Base-by-base conservation (phyloP, 1,140 invertebrate species). In the Probaryconus sp. region DNA sequence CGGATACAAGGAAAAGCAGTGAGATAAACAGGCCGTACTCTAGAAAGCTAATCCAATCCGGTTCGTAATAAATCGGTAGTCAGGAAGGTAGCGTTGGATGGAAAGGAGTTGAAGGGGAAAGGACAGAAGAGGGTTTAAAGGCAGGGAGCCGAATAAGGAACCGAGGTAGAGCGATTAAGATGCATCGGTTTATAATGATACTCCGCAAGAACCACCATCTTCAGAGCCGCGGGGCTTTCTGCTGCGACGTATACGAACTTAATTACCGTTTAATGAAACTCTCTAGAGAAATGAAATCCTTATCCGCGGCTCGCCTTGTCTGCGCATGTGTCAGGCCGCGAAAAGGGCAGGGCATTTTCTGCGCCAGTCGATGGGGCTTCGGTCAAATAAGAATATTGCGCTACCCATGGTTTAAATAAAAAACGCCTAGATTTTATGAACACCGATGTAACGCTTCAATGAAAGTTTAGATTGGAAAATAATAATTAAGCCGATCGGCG, bases 201-300 rank as follows among this genome's bases (percentile, higher is more conserved):
- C 72, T 47, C 71, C 72, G 51, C 63, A 74, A 77, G 74, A 77
- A 71, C 58, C 37, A 30, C 40, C 65, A 28, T 69, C 65, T 77
- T 73, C 31, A 21, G 38, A 16, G 67, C 48, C 50, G 53, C 38
- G 67, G 74, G 56, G 74, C 63, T 72, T 75, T 68, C 55, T 51
- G 56, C 21, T 43, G 69, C 68, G 38, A 70, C 67, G 69, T 53
- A 45, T 67, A 81, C 71, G 64, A 80, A 83, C 82, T 85, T 84
- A 84, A 86, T 85, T 86, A 84, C 79, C 80, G 75, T 81, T 84
- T 84, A 84, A 86, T 83, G 82, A 83, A 85, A 82, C 77, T 78
- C 76, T 55, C 51, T 21, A 30, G 79, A 79, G 77, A 81, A 85
- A 85, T 80, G 81, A 83, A 83, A 85, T 81, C 74, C 82, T 83